Evolutionary conservation across 2,113 vertebrate genomes (phyloP).

Genomic region (Euleptes europaea): DNA sequence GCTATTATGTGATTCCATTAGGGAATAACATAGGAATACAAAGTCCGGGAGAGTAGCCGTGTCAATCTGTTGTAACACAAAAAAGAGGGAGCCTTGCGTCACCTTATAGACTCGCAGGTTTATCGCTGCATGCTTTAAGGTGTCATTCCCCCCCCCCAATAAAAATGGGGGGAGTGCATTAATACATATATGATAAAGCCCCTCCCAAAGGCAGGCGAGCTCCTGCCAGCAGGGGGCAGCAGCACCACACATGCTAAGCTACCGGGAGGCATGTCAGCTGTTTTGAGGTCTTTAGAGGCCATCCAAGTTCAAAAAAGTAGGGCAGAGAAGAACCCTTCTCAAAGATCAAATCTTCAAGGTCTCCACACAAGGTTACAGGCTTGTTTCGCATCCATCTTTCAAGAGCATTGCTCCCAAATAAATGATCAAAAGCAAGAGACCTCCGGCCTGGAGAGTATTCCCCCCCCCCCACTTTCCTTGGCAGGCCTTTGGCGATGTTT

Average conservation of each 20-base stretch:
- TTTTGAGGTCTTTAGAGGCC: background rate
- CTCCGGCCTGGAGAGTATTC: background rate
- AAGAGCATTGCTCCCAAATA: background rate
- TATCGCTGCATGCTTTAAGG: too few species aligned
- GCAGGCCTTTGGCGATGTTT: background rate
- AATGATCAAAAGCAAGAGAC: background rate
- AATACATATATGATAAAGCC: too few species aligned
- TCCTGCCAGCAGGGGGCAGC: slow-evolving; percentile 16
- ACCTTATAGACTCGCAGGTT: too few species aligned
- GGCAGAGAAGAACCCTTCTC: background rate
- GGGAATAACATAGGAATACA: too few species aligned
- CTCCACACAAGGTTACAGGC: background rate
- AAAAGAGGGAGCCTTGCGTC: too few species aligned
- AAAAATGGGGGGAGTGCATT: too few species aligned
- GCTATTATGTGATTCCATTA: too few species aligned
- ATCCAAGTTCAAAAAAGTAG: background rate
- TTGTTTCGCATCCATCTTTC: background rate
- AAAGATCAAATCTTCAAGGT: background rate
- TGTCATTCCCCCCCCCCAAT: too few species aligned
- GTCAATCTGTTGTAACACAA: too few species aligned
- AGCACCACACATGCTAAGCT: background rate
- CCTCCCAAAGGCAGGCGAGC: background rate
- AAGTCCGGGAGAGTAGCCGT: too few species aligned
- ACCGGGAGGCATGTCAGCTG: background rate
- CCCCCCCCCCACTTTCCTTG: background rate